Evolutionary conservation across 2,113 vertebrate species (phyloP).

Genomic region (Egretta garzetta): DNA sequence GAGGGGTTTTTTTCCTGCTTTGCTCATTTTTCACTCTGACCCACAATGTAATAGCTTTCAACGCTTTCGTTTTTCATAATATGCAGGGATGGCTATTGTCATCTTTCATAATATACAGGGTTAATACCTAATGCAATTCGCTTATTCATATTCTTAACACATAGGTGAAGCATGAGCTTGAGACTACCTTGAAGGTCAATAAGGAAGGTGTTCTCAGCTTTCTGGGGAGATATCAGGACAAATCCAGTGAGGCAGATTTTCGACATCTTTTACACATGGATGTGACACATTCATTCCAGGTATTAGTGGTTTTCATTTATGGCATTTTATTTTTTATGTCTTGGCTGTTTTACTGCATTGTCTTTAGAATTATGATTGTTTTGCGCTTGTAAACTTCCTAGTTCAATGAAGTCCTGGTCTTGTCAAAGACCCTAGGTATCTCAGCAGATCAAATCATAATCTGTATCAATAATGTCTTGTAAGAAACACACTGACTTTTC

Average conservation of each 20-base stretch:
- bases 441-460: not conserved
- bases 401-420: not conserved
- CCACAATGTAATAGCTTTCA: not conserved
- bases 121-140: not conserved
- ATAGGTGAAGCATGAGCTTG: conserved; percentile 75
- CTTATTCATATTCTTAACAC: not conserved
- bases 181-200: conserved; percentile 72
- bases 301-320: conserved; percentile 39
- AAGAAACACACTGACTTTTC: not conserved
- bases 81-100: not conserved
- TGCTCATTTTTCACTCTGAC: not conserved
- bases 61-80: not conserved
- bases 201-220: conserved; percentile 74
- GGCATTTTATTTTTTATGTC: not conserved
- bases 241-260: conserved; percentile 38
- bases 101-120: not conserved
- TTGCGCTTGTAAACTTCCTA: not conserved
- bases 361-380: not conserved
- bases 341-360: not conserved
- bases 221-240: conserved; percentile 71
- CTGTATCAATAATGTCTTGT: not conserved
- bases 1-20: not conserved
- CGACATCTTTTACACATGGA: conserved; percentile 70
- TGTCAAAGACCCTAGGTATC: not conserved
- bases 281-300: conserved; percentile 78